A percentile compares a stretch with the other conserved stretches of the same genome.
Evolutionary conservation across 2,113 vertebrate species (phyloP).

Genomic region (Pongo abelii): DNA sequence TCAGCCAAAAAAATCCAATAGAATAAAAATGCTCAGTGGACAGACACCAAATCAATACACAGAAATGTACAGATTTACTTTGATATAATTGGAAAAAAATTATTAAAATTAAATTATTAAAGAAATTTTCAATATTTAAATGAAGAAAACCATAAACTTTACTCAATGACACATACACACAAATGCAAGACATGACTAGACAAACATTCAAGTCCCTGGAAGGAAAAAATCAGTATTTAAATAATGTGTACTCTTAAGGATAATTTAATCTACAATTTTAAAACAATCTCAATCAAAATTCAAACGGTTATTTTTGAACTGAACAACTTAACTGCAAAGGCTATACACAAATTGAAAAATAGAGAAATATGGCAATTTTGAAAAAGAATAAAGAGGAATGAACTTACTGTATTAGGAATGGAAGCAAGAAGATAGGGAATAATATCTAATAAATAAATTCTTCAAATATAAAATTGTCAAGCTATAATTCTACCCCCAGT

Average conservation of each 20-base stretch:
- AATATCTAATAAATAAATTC: background rate
- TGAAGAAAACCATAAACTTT: background rate
- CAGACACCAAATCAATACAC: background rate
- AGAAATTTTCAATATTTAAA: background rate
- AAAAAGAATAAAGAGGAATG: background rate
- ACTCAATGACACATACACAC: background rate
- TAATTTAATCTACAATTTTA: background rate
- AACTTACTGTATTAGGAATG: background rate
- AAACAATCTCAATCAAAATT: background rate
- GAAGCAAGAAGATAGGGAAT: background rate
- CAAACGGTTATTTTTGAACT: background rate
- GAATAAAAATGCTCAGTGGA: background rate
- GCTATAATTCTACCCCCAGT: background rate
- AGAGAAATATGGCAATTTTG: background rate
- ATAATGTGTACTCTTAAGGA: background rate
- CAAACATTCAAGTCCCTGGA: background rate
- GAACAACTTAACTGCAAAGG: background rate
- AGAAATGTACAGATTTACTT: background rate
- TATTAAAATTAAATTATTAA: background rate
- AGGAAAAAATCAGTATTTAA: background rate
- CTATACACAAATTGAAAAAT: background rate
- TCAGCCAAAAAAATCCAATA: background rate
- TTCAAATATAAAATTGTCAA: background rate
- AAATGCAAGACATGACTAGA: background rate
- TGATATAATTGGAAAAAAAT: background rate